Percentiles rank a stretch among this genome's conserved stretches.
These are phyloP conservation scores for Eupithecia subfuscata DNA, from an alignment of 2,888 invertebrate species.

Conservation along the genomic window DNA sequence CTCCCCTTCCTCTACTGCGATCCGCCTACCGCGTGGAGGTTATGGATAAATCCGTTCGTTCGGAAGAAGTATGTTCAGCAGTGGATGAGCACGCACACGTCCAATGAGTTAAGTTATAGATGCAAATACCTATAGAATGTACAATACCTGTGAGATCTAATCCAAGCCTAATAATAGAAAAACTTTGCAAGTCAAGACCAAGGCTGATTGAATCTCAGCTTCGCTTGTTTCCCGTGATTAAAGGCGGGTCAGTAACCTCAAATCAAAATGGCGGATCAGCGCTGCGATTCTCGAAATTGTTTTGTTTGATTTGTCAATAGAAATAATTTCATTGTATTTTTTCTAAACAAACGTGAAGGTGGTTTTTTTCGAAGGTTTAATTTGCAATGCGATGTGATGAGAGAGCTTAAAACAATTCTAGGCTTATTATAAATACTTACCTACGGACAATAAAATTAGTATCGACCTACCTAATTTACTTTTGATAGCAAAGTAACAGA, in stretches of 20 bases:
- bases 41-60: neutral
- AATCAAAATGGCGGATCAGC: constrained; percentile 43
- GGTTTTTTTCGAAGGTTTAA: neutral
- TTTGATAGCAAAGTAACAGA: too few species aligned
- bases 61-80: neutral
- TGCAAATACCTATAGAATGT: neutral
- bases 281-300: constrained; percentile 36
- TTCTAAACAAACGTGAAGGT: neutral
- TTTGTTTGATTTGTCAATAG: constrained; percentile 30
- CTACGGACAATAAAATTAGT: too few species aligned
- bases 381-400: neutral
- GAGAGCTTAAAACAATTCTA: neutral
- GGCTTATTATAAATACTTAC: too few species aligned
- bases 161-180: constrained; percentile 11
- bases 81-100: neutral
- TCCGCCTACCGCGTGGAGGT: neutral
- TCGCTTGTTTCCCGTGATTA: constrained; percentile 41
- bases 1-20: too few species aligned
- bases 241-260: constrained; percentile 36
- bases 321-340: constrained; percentile 25
- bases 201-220: constrained; percentile 33
- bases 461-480: too few species aligned
- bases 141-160: neutral
- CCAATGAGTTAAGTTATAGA: neutral
- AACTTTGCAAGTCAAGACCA: constrained; percentile 30